Evolutionary conservation across 1,140 invertebrate species (phyloP), one percentile per base, ranked within the genome.

Genomic region (Melanaphis sacchari): DNA sequence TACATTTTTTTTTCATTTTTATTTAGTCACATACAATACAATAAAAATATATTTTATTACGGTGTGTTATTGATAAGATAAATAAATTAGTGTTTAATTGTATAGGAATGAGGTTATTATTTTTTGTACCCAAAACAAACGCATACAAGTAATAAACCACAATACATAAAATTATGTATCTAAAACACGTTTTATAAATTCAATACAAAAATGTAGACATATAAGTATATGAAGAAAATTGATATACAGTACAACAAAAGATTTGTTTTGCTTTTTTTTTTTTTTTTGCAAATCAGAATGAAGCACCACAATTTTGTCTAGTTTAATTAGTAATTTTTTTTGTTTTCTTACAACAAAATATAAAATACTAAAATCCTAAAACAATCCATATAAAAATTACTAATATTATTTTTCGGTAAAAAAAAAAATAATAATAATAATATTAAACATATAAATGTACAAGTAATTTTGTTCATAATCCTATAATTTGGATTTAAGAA

Each of bases 181-280:
- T 85, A 85, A 81, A 93, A 93, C 91, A 93, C n/a, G n/a, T 93
- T 38, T 92, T 84, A 49, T 93, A 93, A 93, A 85, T 93, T 49
- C 81, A 93, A 93, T 93, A 84, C 36, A 93, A 93, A 93, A 93
- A 84, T 49, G 38, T 93, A 54, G 76, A 93, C 91, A 93, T 49
- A 85, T 85, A 40, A 84, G 91, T 81, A 93, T 46, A 93, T 49
- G 81, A 93, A 49, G 43, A 92, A 92, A 85, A 54, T 52, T 54
- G 49, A 93, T 40, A 93, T 41, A 59, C 6, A 85, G 76, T 93
- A 93, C 91, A 92, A 81, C 87, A 91, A 91, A 36, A 36, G 36
- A 84, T 82, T 49, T 82, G 90, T 84, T 52, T 84, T 84, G n/a
- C 81, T 49, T 31, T 54, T 85, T 59, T 43, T 49, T 31, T 54